Base-by-base conservation (phyloP, 2,113 vertebrate genomes). In the Alligator mississippiensis region DNA sequence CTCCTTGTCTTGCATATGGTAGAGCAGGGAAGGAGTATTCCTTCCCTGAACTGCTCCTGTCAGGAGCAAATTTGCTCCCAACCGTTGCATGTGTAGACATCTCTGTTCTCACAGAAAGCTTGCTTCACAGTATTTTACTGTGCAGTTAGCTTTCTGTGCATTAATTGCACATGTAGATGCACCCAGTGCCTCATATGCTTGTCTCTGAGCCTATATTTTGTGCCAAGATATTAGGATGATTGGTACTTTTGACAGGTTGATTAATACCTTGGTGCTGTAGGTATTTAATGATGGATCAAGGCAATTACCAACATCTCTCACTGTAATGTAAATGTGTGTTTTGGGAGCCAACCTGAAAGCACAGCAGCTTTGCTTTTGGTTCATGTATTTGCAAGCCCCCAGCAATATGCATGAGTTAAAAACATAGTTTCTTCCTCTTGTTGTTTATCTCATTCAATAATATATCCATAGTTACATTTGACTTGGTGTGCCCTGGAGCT, bases 271-370 rank as follows among this genome's bases (percentile, higher is more conserved):
- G 24, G n/a, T 68, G 47, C 60, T 12, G 88, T 70, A 21, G 75
- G 85, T 93, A 82, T 93, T 92, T 95, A 84, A 34, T 81, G 38
- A 6, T 24, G 58, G 90, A 90, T 75, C 30, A 30, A 63, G 85
- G 18, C 34, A 85, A 30, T 90, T 87, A 80, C 74, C 28, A 82
- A 16, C 38, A 21, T 83, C 63, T 87, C 81, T 68, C 34, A 85
- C 12, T 9, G 1, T 14, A 15, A 3, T 11, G 57, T 74, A 83
- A 87, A 70, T 76, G n/a, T 1, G 38, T 17, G 84, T 6, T 85
- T 96, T 72, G 77, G 54, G 82, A 30, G 11, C 47, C 34, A 24
- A 72, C 14, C 34, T 38, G 21, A 72, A 72, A 72, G 34, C 70
- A 47, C 34, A 72, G 27, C 24, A 47, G 14, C 87, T 95, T 78